phyloP scores from a whole-genome alignment of 2,797 vertebrate genomes.

The Gambusia yucatana region DNA sequence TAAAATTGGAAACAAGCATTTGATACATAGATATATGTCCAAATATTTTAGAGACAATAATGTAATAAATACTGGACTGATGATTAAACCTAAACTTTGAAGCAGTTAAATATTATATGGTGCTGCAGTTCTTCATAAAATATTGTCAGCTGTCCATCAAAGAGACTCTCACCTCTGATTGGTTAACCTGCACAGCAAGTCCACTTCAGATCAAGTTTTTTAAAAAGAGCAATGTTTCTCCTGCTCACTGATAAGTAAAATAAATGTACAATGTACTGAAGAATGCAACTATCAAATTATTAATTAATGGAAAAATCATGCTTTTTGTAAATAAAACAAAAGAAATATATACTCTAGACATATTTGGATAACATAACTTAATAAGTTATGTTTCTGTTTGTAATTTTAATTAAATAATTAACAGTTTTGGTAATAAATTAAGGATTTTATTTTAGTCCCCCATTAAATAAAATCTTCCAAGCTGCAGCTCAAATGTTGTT shows the following conservation, averaged over 20 bases:
- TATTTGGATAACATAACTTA: not conserved
- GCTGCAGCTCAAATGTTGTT: not conserved
- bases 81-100: not conserved
- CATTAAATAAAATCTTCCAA: not conserved
- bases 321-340: not conserved
- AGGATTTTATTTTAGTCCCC: not conserved
- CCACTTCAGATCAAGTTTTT: not conserved
- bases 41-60: not conserved
- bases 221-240: not conserved
- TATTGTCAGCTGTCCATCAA: not conserved
- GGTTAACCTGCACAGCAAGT: not conserved
- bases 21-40: not conserved
- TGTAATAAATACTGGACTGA: not conserved
- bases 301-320: not conserved
- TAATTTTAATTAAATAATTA: not conserved
- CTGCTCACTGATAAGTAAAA: not conserved
- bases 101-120: not conserved
- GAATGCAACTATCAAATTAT: not conserved
- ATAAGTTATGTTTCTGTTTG: not conserved
- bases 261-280: not conserved
- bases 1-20: not conserved
- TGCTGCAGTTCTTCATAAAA: not conserved
- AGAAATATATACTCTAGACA: not conserved
- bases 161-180: not conserved
- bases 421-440: not conserved